Percentiles rank a stretch among this genome's conserved stretches.
Evolutionary conservation across 1,140 invertebrate genomes (phyloP).

Genomic region (Drosophila ficusphila): DNA sequence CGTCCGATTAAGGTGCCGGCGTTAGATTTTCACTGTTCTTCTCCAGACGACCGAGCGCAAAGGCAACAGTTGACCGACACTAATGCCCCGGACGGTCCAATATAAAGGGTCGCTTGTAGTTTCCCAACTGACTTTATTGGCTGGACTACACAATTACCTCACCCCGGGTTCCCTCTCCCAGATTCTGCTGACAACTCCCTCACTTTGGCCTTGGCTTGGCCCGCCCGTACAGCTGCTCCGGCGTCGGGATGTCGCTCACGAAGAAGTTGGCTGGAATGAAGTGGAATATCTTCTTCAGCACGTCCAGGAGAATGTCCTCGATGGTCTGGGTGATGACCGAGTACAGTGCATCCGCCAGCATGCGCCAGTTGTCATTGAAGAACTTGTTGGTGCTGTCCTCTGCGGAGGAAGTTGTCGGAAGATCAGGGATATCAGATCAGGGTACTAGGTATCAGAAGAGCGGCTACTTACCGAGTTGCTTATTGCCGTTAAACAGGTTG

Average conservation of each 20-base stretch:
- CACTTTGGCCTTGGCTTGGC: conserved; percentile 43
- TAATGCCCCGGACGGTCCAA: conserved; percentile 29
- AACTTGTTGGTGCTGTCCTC: conserved; percentile 89
- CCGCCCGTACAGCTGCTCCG: conserved; percentile 75
- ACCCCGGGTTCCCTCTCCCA: neutral
- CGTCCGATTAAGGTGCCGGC: conserved; percentile 39
- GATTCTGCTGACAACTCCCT: neutral
- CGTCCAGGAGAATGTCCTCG: conserved; percentile 88
- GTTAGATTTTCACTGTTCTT: conserved; percentile 29
- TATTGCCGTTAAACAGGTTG: conserved; percentile 80
- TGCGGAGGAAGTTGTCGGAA: conserved; percentile 79
- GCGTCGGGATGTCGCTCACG: conserved; percentile 86
- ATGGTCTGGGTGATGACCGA: conserved; percentile 88
- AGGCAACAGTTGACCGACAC: conserved; percentile 67
- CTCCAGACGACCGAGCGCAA: conserved; percentile 10
- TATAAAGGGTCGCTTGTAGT: conserved; percentile 1
- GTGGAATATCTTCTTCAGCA: conserved; percentile 87
- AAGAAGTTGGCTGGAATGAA: conserved; percentile 88
- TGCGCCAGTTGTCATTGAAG: conserved; percentile 89
- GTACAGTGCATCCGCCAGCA: conserved; percentile 87
- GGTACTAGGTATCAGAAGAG: no score
- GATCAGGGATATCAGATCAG: no score
- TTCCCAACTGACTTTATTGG: conserved; percentile 30
- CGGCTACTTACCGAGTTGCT: conserved; percentile 66
- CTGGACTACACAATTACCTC: conserved; percentile 2